Evolutionary conservation across 2,888 invertebrate genomes (phyloP), one percentile per base, ranked within the genome.

Genomic region (Bursaphelenchus okinawaensis): DNA sequence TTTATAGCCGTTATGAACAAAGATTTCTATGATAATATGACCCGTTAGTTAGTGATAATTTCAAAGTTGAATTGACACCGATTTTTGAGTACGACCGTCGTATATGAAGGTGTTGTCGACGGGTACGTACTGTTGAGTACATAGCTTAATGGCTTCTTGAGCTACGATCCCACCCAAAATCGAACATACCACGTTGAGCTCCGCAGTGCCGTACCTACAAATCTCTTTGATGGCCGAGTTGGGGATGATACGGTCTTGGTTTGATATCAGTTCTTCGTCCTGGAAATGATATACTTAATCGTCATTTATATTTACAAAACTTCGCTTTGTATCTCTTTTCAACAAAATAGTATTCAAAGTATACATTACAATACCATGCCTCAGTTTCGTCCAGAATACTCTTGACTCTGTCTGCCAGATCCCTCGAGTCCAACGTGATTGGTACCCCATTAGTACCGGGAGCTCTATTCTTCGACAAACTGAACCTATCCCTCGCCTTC

Each of bases 91-190:
- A 66, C 75, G 72, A 7, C 75, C 94, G 86, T 96, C 94, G 85
- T 93, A 94, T 75, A 98, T 89, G 84, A 92, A 91, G 0, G 92
- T 92, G 84, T 96, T 95, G 84, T 94, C 89, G 64, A 98, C 87
- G 40, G 96, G 96, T 80, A 92, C 91, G 84, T 93, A 98, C 86
- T 98, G 98, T 80, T 89, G 89, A 2, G 96, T 96, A 63, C 95
- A 88, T 65, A 98, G 86, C 86, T 98, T 98, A 71, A 95, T 92
- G 4, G 89, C 96, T 82, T 98, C 96, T 7, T 95, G 94, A 26
- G 91, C 90, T 83, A 92, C 90, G 19, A 76, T 72, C 4, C 95
- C 96, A 69, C 90, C 91, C 72, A 94, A 86, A 83, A 91, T 91
- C 7, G 96, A 90, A 12, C 95, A 92, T 12, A 96, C 88, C 28